Evolutionary conservation across 2,888 invertebrate species (phyloP).

Genomic region (Cyclophora albipunctata): DNA sequence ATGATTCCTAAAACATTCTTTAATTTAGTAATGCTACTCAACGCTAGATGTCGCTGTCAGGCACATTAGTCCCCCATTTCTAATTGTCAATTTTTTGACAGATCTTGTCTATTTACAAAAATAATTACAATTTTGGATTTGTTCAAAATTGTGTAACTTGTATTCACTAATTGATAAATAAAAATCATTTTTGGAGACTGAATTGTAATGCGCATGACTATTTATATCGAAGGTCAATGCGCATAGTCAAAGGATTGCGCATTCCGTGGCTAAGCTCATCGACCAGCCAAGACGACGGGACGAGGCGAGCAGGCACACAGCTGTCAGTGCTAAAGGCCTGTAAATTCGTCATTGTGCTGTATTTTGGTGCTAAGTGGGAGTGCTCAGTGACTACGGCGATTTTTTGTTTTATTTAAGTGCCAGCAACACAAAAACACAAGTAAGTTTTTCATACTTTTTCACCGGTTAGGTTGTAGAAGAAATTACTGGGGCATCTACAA

Average conservation of each 20-base stretch:
- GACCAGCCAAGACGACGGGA: constrained; percentile 39
- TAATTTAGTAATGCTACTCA: neutral
- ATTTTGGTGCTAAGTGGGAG: constrained; percentile 67
- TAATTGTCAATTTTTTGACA: neutral
- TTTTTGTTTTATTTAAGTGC: constrained; percentile 47
- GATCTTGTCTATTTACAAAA: neutral
- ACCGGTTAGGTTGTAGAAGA: constrained; percentile 2
- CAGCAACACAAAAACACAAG: constrained; percentile 49
- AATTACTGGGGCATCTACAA: constrained; percentile 3
- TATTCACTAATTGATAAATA: neutral
- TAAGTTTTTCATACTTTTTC: constrained; percentile 30
- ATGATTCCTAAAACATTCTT: too few relatives aligned
- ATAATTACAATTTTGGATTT: neutral
- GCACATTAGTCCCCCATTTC: neutral
- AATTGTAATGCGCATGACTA: constrained; percentile 56
- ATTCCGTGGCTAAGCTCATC: constrained; percentile 63
- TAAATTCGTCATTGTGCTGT: constrained; percentile 52
- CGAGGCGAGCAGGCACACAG: constrained; percentile 28
- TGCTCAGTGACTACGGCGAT: constrained; percentile 52
- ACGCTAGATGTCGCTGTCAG: neutral
- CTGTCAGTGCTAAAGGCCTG: constrained; percentile 55
- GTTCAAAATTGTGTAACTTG: neutral
- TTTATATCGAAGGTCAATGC: constrained; percentile 57
- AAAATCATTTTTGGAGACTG: neutral
- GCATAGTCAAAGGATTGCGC: constrained; percentile 75